Evolutionary conservation across 2,797 vertebrate species (phyloP), one percentile per base, ranked within the genome.

Genomic region (Acanthopagrus latus): DNA sequence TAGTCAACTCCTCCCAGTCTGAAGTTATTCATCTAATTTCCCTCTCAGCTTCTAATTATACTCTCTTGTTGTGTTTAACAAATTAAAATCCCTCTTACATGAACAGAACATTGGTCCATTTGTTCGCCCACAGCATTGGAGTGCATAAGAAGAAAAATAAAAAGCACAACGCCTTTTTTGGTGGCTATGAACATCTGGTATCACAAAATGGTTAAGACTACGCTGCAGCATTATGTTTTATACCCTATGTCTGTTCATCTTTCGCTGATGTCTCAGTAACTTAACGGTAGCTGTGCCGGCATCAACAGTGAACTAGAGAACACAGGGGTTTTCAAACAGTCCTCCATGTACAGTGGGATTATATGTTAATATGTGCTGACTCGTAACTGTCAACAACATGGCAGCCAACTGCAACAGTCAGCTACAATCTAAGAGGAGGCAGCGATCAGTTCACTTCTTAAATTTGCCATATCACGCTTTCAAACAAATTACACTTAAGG

Each of bases 131-230:
- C 17, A 47, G 20, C 16, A 73, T 4, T 79, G 84, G 82, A 86
- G 86, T 89, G 86, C 76, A 74, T 59, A 27, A 82, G 38, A 38
- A 44, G 59, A 47, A 72, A 75, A 58, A 57, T 52, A 25, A 74
- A 80, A 70, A 74, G 62, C 51, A 72, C 50, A 55, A 66, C 51
- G n/a, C 5, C 58, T 33, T 20, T 71, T 78, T 57, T 55, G 52
- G 43, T 64, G 33, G 59, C 47, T 48, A 60, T 29, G 43, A 74
- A 78, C 14, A 67, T 74, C 65, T 27, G 59, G 47, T 46, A 56
- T 67, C 51, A 78, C 46, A 74, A 55, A 78, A 43, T 62, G 10
- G 16, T 50, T 71, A 65, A 60, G 44, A 79, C 70, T 78, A 62
- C 7, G 59, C 43, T 43, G 56, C 29, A 74, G 60, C 74, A 71